phyloP scores from a whole-genome alignment of 2,113 vertebrate genomes.

The Brachypodius melanocephalos region DNA sequence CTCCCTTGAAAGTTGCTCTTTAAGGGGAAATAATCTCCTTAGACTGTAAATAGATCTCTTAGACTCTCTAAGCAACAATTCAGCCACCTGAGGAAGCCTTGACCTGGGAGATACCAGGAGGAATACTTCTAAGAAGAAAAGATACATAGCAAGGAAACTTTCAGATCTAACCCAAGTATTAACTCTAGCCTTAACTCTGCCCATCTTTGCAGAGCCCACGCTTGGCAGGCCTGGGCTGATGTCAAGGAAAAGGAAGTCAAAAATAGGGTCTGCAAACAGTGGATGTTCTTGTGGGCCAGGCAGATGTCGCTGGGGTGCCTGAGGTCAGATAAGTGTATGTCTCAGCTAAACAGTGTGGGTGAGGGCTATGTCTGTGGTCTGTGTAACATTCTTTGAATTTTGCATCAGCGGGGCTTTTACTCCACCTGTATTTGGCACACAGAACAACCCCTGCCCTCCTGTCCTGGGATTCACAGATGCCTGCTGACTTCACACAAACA shows the following conservation, averaged over 20 bases:
- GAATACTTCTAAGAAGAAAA: neutral
- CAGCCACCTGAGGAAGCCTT: neutral
- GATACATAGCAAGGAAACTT: neutral
- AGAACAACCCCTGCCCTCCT: neutral
- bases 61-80: neutral
- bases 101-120: neutral
- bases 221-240: neutral
- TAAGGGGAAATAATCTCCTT: neutral
- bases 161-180: neutral
- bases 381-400: neutral
- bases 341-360: neutral
- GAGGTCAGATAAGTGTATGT: neutral
- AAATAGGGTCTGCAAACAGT: neutral
- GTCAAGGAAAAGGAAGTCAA: neutral
- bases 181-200: neutral
- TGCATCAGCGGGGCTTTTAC: neutral
- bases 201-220: neutral
- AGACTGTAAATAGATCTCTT: neutral
- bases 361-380: neutral
- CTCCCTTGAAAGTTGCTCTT: neutral
- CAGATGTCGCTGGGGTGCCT: neutral
- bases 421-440: neutral
- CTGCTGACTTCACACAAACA: neutral
- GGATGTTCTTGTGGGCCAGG: neutral
- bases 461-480: neutral